A percentile compares a stretch with the other conserved stretches of the same genome.
Conservation (phyloP, 2,113 vertebrate genomes). For the Atractosteus spatula region DNA sequence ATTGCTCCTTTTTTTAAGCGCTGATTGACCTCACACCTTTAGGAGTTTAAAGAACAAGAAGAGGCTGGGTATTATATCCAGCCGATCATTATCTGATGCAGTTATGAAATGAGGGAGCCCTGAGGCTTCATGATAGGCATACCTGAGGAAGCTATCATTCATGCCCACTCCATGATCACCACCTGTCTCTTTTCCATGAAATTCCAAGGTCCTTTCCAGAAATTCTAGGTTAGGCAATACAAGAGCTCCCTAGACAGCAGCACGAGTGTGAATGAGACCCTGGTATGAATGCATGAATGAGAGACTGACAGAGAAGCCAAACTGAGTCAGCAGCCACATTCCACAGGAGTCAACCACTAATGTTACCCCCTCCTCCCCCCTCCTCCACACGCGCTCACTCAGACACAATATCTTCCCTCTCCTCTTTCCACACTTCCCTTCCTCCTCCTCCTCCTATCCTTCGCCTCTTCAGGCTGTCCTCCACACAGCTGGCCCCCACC, state of each 20-base stretch:
- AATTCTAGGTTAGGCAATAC: conserved; percentile 1
- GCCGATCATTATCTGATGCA: too few relatives aligned
- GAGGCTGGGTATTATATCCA: too few relatives aligned
- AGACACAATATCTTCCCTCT: conserved; percentile 1
- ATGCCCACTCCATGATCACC: too few relatives aligned
- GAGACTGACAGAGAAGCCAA: neutral
- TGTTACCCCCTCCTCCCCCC: neutral
- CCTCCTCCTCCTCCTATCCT: neutral
- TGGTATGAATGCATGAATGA: neutral
- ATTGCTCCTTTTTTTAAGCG: too few relatives aligned
- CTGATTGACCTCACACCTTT: too few relatives aligned
- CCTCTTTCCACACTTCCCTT: neutral
- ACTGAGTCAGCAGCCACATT: conserved; percentile 15
- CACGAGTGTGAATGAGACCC: neutral
- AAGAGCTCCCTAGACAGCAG: neutral
- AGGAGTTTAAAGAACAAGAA: too few relatives aligned
- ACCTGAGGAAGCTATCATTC: neutral
- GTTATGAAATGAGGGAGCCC: neutral
- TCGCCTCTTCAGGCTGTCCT: neutral
- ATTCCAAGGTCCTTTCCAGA: conserved; percentile 7
- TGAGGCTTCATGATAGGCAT: neutral
- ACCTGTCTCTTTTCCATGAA: neutral
- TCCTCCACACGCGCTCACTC: neutral
- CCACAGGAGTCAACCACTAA: conserved; percentile 15
- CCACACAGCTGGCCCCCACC: too few relatives aligned